Evolutionary conservation across 2,113 vertebrate genomes (phyloP).

Genomic region (Eupsittula cactorum): DNA sequence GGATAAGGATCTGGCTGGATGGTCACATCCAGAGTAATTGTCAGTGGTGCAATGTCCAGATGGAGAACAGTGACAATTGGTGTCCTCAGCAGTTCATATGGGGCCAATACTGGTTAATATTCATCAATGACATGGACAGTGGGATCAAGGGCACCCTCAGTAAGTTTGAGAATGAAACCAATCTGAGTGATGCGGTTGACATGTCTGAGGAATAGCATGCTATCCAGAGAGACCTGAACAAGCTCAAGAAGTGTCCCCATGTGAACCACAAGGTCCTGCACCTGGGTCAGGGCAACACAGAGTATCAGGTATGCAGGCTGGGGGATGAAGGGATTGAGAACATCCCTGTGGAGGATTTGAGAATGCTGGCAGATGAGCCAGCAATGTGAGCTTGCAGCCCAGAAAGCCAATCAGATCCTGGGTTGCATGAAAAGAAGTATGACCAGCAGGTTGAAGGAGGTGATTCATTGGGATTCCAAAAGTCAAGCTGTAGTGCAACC

Average conservation of each 20-base stretch:
- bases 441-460: fast-evolving
- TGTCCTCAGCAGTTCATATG: not conserved
- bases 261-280: not conserved
- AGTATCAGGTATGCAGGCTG: not conserved
- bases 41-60: not conserved
- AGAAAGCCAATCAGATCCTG: not conserved
- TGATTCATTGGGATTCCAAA: not conserved
- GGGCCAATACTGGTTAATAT: not conserved
- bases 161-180: fast-evolving
- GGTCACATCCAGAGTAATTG: not conserved
- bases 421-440: not conserved
- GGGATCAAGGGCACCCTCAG: not conserved
- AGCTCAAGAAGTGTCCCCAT: not conserved
- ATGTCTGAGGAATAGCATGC: too few relatives aligned
- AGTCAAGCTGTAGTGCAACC: not conserved
- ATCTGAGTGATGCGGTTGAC: not conserved
- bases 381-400: not conserved
- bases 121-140: not conserved
- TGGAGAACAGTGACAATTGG: not conserved
- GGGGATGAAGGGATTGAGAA: not conserved
- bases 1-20: not conserved
- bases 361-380: not conserved
- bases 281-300: fast-evolving
- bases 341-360: not conserved
- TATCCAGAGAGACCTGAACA: not conserved